Evolutionary conservation across 1,140 invertebrate genomes (phyloP).

Genomic region (Drosophila ananassae): DNA sequence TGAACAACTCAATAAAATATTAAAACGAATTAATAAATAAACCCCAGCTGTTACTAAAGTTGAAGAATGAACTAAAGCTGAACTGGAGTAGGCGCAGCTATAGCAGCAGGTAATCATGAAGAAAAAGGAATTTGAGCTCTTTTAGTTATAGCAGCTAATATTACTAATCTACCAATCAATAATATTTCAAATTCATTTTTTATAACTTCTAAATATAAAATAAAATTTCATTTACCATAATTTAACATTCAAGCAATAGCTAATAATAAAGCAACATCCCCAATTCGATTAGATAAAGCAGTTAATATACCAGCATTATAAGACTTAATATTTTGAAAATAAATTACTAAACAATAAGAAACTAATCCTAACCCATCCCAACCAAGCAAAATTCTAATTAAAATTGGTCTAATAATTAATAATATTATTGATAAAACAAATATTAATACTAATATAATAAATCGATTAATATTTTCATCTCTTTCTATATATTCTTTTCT

Average conservation of each 20-base stretch:
- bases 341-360: constrained; percentile 89
- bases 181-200: constrained; percentile 82
- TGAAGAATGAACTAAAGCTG: constrained; percentile 90
- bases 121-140: constrained; percentile 91
- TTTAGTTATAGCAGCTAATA: constrained; percentile 88
- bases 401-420: constrained; percentile 88
- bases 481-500: constrained; percentile 86
- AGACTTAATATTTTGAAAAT: constrained; percentile 87
- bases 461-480: constrained; percentile 85
- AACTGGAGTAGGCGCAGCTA: constrained; percentile 89
- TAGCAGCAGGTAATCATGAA: constrained; percentile 88
- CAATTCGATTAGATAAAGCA: constrained; percentile 87
- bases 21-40: constrained; percentile 89
- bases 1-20: constrained; percentile 78
- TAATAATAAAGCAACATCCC: constrained; percentile 86
- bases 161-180: constrained; percentile 84
- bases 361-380: constrained; percentile 88
- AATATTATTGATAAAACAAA: constrained; percentile 89
- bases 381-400: constrained; percentile 88
- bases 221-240: constrained; percentile 85
- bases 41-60: constrained; percentile 90
- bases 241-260: constrained; percentile 86
- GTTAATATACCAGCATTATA: constrained; percentile 88
- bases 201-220: constrained; percentile 85
- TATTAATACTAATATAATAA: constrained; percentile 86